Base-by-base conservation (phyloP, 2,113 vertebrate species). In the Semicossyphus pulcher region DNA sequence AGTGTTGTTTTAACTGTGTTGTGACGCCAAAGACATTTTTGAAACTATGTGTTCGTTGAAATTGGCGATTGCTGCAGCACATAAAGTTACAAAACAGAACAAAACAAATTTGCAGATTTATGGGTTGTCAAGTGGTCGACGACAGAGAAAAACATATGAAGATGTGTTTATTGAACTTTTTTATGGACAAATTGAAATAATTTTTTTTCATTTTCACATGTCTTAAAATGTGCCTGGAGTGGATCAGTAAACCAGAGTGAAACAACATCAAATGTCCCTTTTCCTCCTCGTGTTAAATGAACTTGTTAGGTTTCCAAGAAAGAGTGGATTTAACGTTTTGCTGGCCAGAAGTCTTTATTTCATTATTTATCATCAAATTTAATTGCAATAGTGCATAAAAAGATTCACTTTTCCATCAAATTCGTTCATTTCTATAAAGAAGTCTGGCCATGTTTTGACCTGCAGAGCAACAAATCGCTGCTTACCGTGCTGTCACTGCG, bases 401-500 rank as follows among this genome's bases (percentile, higher is more conserved):
- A 39, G 10, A 54, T 9, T n/a, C 3, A 36, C 8, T 5, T 47
- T 44, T 62, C 16, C 37, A 25, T 18, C 4, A 4, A 37, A 21
- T 77, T 34, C 10, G 10, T 42, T 14, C 11, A 15, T 1, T 59
- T 63, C 54, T 8, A 18, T 44, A 0, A 1, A 10, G 31, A 58
- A 12, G 29, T 16, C 23, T 25, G 32, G 47, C 56, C 10, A 51
- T 18, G 10, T 52, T 51, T 42, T 59, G 52, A 78, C 41, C 67
- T 36, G 10, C 32, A 67, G 57, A 53, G 54, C 48, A 26, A 68
- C 51, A 61, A 68, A 78, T 10, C 31, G 1, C 21, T 29, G 28
- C 58, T 66, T 7, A 36, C 48, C 9, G 42, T 10, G 10, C 67
- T 34, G 36, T 75, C 62, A 28, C 59, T 36, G 18, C 51, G 60